These are phyloP conservation scores for Galbula dea DNA, from an alignment of 2,113 vertebrate species.

Conservation along the genomic window DNA sequence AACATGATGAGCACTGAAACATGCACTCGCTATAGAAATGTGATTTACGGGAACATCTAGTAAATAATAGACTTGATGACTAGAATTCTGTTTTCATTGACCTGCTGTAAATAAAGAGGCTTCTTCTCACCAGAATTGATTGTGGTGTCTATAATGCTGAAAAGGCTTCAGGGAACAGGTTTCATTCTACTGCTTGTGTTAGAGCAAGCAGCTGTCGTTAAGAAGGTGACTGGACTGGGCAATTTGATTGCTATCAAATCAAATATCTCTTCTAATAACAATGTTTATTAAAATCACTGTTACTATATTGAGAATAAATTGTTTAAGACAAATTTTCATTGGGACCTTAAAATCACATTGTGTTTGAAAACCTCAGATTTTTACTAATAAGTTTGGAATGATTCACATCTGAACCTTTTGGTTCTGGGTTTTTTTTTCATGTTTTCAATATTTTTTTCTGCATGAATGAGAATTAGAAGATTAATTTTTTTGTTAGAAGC, in stretches of 20 bases:
- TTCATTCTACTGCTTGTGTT: not conserved
- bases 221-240: not conserved
- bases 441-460: not conserved
- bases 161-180: not conserved
- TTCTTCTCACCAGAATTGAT: not conserved
- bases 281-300: not conserved
- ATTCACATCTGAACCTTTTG: not conserved
- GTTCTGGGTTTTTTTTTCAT: not conserved
- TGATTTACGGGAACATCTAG: constrained; percentile 3
- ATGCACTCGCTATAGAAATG: not conserved
- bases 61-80: constrained; percentile 13
- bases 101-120: constrained; percentile 29
- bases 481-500: not conserved
- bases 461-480: not conserved
- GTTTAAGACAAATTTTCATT: not conserved
- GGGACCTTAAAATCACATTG: not conserved
- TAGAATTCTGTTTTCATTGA: constrained; percentile 31
- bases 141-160: not conserved
- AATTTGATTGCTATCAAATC: not conserved
- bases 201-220: not conserved
- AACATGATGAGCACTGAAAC: not conserved
- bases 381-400: not conserved
- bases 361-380: not conserved
- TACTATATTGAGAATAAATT: not conserved
- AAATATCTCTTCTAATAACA: not conserved